Evolutionary conservation across 2,797 vertebrate genomes (phyloP).

Genomic region (Taenioides sp.): DNA sequence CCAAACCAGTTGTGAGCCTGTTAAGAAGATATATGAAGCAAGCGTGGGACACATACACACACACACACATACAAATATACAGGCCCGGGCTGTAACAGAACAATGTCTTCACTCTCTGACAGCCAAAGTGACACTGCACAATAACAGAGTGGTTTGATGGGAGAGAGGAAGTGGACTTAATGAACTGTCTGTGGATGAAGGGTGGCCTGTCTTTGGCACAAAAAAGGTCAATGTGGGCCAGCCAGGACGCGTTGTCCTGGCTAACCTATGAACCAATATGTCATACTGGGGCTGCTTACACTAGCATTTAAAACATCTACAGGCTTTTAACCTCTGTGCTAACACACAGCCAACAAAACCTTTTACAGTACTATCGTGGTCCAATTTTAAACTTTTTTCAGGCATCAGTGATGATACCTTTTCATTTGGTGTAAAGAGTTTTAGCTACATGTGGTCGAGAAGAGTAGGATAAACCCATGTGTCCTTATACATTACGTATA

Average conservation of each 20-base stretch:
- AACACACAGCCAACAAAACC: not conserved
- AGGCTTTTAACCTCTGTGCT: not conserved
- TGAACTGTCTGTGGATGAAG: constrained; percentile 73
- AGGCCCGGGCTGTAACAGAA: constrained; percentile 43
- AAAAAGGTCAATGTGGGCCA: constrained; percentile 64
- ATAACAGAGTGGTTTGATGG: constrained; percentile 64
- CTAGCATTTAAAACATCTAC: constrained; percentile 22
- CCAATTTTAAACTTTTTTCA: not conserved
- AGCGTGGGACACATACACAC: constrained; percentile 18
- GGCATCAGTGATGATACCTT: not conserved
- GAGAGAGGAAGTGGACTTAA: constrained; percentile 73
- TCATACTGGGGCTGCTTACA: constrained; percentile 25
- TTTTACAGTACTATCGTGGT: not conserved
- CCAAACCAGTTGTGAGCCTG: constrained; percentile 24
- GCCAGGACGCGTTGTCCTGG: constrained; percentile 23
- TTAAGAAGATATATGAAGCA: constrained; percentile 46
- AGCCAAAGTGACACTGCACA: constrained; percentile 71
- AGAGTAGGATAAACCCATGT: constrained; percentile 20
- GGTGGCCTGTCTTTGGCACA: constrained; percentile 61
- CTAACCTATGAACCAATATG: constrained; percentile 36
- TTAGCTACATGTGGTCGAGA: constrained; percentile 6
- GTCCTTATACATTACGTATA: not conserved
- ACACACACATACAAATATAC: constrained; percentile 17
- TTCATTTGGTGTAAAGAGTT: constrained; percentile 11
- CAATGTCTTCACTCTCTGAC: constrained; percentile 61